These are phyloP conservation scores for Rhodeus uyekii DNA, from an alignment of 2,797 vertebrate genomes.

Conservation along the genomic window DNA sequence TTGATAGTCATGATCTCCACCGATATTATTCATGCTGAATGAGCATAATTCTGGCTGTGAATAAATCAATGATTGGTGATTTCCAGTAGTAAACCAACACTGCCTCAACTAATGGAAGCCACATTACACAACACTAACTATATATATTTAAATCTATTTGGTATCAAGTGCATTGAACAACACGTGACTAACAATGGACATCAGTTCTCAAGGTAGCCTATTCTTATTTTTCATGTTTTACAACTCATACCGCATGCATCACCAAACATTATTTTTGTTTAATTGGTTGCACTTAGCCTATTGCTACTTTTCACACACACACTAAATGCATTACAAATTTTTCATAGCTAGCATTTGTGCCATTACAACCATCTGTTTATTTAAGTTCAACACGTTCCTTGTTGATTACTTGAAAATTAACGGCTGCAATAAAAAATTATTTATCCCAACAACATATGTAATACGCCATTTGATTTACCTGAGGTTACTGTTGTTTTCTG, in stretches of 20 bases:
- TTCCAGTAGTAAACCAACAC: background rate
- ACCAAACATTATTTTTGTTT: background rate
- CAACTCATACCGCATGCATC: background rate
- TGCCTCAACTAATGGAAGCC: background rate
- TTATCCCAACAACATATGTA: background rate
- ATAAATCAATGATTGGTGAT: background rate
- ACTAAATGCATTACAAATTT: background rate
- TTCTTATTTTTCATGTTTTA: background rate
- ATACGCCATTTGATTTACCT: background rate
- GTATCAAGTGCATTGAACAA: background rate
- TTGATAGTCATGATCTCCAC: background rate
- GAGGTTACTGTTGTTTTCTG: background rate
- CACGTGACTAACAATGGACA: background rate
- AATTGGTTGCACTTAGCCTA: background rate
- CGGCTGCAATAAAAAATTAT: background rate
- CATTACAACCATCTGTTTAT: too few species aligned
- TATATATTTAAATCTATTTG: background rate
- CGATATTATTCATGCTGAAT: background rate
- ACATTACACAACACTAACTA: background rate
- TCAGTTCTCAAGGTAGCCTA: background rate
- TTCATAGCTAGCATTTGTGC: background rate
- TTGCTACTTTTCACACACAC: background rate
- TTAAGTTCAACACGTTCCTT: too few species aligned
- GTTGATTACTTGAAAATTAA: background rate
- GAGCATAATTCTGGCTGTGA: background rate